These are phyloP conservation scores for Ivindomyrus marchei DNA, from an alignment of 2,113 vertebrate genomes.

Conservation along the genomic window DNA sequence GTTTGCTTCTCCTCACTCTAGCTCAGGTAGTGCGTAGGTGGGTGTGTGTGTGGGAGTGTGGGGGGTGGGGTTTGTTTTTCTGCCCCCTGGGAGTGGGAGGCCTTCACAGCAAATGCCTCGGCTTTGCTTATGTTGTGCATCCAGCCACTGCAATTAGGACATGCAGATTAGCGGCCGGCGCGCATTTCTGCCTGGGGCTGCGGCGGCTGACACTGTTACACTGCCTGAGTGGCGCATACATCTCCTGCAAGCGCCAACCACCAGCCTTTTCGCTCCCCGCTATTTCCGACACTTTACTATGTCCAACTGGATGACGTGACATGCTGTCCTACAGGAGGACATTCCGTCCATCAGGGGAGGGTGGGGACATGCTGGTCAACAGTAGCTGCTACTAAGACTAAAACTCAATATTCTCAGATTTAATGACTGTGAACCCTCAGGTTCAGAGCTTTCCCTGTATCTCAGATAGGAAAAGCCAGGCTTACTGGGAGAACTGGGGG, in stretches of 20 bases:
- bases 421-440: not conserved
- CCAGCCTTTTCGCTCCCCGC: not conserved
- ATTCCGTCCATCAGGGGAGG: not conserved
- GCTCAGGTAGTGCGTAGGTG: not conserved
- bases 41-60: not conserved
- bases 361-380: not conserved
- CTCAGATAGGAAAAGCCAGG: not conserved
- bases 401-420: not conserved
- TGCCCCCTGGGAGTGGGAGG: not conserved
- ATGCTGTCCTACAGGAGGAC: not conserved
- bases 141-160: constrained; percentile 12
- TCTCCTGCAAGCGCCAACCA: not conserved
- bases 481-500: not conserved
- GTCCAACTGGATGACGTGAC: not conserved
- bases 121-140: constrained; percentile 2
- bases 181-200: constrained; percentile 13
- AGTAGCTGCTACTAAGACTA: not conserved
- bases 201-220: constrained; percentile 7
- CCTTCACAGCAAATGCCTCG: not conserved
- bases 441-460: not conserved
- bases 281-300: not conserved
- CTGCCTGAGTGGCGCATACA: constrained; percentile 19
- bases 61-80: not conserved
- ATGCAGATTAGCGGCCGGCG: constrained; percentile 13
- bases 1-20: not conserved